Conservation (phyloP, 1,140 invertebrate species). For the Charaxes varanes region DNA sequence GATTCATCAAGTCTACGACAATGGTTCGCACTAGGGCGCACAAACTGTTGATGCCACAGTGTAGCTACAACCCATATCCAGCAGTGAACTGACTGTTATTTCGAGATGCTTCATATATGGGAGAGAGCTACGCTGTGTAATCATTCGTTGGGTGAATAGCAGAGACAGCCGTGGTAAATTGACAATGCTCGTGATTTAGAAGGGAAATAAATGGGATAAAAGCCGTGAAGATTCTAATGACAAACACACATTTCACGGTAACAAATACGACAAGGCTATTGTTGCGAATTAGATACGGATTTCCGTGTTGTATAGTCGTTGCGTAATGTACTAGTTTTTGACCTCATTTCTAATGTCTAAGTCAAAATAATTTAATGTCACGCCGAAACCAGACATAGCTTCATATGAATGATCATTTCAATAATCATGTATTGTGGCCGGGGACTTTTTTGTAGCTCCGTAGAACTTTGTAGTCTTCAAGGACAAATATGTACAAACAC, state of each 20-base stretch:
- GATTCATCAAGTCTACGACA: constrained; percentile 57
- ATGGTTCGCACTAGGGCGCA: constrained; percentile 41
- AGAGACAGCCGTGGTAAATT: constrained; percentile 59
- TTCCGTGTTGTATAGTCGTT: constrained; percentile 27
- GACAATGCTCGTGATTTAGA: constrained; percentile 62
- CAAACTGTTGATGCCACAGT: constrained; percentile 43
- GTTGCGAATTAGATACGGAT: constrained; percentile 53
- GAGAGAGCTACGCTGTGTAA: constrained; percentile 32
- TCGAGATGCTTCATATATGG: constrained; percentile 7
- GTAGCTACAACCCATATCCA: constrained; percentile 16
- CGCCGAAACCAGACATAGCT: no score
- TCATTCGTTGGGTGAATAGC: constrained; percentile 33
- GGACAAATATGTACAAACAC: no score
- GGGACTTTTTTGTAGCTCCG: no score
- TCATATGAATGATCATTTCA: no score
- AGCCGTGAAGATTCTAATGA: constrained; percentile 58
- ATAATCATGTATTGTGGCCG: no score
- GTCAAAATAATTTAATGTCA: background rate
- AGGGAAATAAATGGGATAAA: constrained; percentile 61
- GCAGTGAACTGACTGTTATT: constrained; percentile 19
- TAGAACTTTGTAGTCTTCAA: no score
- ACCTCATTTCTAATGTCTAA: background rate
- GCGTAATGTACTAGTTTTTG: constrained; percentile 10
- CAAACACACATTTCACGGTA: constrained; percentile 64
- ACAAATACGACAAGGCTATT: constrained; percentile 38